These are phyloP conservation scores for Zaprionus tsacasi DNA, from an alignment of 1,140 invertebrate species.

Conservation along the genomic window DNA sequence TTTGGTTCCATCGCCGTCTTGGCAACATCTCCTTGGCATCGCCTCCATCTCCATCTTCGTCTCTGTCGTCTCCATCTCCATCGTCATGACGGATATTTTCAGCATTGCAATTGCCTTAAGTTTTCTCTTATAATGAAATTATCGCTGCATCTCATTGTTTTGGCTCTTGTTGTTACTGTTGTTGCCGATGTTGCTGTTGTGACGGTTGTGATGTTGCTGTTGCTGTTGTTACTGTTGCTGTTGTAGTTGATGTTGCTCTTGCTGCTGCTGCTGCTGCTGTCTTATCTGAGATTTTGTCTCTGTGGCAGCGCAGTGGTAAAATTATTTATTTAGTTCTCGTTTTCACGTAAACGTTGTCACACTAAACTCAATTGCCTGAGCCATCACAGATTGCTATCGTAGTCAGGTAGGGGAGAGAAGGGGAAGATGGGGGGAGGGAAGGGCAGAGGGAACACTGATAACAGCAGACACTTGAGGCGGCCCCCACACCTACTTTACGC, in stretches of 20 bases:
- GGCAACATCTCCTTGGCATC: conserved; percentile 22
- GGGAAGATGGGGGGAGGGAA: too few relatives aligned
- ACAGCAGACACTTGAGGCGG: conserved; percentile 43
- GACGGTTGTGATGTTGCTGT: background rate
- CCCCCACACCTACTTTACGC: background rate
- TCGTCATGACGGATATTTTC: conserved; percentile 51
- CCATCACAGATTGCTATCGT: conserved; percentile 41
- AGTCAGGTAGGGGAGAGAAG: background rate
- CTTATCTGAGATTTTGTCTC: conserved; percentile 52
- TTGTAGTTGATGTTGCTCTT: conserved; percentile 11
- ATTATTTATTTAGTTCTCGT: conserved; percentile 82
- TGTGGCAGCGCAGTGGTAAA: conserved; percentile 48
- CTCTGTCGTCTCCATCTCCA: conserved; percentile 17
- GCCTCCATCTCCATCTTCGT: conserved; percentile 22
- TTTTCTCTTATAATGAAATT: conserved; percentile 81
- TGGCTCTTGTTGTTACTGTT: conserved; percentile 32
- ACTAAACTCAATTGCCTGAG: conserved; percentile 74
- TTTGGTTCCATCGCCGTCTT: conserved; percentile 50
- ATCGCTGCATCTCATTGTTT: conserved; percentile 79
- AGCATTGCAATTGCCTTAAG: conserved; percentile 59
- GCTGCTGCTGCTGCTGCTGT: conserved; percentile 13
- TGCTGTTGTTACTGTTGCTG: conserved; percentile 10
- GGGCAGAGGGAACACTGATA: conserved; percentile 43
- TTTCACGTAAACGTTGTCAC: conserved; percentile 81
- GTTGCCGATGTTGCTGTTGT: conserved; percentile 6